Percentiles rank a stretch among this genome's conserved stretches.
Evolutionary conservation across 2,113 vertebrate genomes (phyloP).

Genomic region (Mirounga angustirostris): DNA sequence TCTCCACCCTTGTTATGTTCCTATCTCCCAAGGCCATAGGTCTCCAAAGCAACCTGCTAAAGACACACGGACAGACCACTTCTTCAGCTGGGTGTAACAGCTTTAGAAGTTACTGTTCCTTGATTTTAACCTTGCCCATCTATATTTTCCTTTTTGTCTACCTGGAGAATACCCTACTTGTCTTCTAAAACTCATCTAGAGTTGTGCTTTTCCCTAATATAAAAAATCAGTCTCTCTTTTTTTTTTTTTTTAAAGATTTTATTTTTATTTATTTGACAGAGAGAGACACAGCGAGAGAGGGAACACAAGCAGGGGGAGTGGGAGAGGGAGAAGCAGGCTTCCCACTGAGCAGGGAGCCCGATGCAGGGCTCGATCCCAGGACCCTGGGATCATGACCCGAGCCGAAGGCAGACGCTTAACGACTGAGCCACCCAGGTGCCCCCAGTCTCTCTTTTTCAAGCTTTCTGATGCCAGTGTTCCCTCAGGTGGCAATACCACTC

Average conservation of each 20-base stretch:
- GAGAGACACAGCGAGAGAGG: too few relatives aligned
- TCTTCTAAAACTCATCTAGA: neutral
- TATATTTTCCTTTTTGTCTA: neutral
- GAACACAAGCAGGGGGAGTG: too few relatives aligned
- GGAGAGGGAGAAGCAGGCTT: too few relatives aligned
- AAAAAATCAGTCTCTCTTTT: neutral
- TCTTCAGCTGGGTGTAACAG: neutral
- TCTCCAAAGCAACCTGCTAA: neutral
- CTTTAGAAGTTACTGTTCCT: neutral
- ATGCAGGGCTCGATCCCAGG: too few relatives aligned
- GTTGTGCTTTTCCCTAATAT: neutral
- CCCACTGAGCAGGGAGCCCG: too few relatives aligned
- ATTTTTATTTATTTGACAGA: too few relatives aligned
- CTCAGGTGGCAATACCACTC: neutral
- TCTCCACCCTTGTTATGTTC: constrained; percentile 10
- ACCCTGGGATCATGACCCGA: too few relatives aligned
- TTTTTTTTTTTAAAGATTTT: neutral
- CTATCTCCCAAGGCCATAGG: neutral
- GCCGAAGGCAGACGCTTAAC: too few relatives aligned
- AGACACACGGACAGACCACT: neutral
- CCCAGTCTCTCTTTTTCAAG: neutral
- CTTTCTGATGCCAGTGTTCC: neutral
- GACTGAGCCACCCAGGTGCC: too few relatives aligned
- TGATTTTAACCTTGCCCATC: neutral
- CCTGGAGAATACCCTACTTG: neutral